Percentiles rank a stretch among this genome's conserved stretches.
Conservation (phyloP, 2,888 invertebrate species). For the Scaptomyza reducta region DNA sequence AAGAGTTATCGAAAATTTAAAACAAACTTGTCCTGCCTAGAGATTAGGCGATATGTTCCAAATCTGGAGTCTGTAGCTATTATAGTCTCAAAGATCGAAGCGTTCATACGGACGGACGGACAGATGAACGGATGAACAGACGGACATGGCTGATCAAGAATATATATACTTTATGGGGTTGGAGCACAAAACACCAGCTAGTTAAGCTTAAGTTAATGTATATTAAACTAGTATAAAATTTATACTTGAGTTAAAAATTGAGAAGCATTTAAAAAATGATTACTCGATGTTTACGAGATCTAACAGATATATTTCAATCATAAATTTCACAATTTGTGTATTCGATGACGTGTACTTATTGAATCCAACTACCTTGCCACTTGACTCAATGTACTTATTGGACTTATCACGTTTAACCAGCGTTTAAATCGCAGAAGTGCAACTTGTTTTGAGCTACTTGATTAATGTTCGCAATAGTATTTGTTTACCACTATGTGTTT, state of each 20-base stretch:
- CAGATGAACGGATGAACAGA: no score
- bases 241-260: neutral
- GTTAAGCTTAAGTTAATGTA: no score
- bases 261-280: neutral
- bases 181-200: no score
- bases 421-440: constrained; percentile 23
- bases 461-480: constrained; percentile 24
- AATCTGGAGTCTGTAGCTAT: no score
- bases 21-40: no score
- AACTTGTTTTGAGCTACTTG: constrained; percentile 29
- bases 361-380: neutral
- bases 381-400: neutral
- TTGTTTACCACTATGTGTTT: constrained; percentile 20
- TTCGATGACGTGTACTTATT: neutral
- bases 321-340: neutral
- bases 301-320: neutral
- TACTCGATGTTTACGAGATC: neutral
- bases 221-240: no score
- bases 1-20: no score
- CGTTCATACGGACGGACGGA: no score
- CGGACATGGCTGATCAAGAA: no score
- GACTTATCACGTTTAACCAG: constrained; percentile 25
- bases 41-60: no score
- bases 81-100: no score
- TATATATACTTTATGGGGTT: no score